A percentile compares a stretch with the other conserved stretches of the same genome.
phyloP scores from a whole-genome alignment of 2,888 invertebrate species.

The Drosophila gaucha region DNA sequence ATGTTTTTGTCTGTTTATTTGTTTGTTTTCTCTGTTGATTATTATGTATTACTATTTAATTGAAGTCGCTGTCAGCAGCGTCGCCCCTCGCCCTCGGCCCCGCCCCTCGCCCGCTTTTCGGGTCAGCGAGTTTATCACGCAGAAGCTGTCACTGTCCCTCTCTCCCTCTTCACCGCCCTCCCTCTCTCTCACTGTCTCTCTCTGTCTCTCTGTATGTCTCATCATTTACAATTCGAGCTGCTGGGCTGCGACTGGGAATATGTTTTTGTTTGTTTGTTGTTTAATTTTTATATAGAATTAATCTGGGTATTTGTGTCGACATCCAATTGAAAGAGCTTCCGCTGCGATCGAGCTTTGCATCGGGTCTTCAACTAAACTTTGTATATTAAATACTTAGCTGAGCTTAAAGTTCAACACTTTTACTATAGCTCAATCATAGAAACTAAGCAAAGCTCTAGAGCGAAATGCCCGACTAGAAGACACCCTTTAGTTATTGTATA shows the following conservation, averaged over 20 bases:
- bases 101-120: slow-evolving; percentile 13
- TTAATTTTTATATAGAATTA: slow-evolving; percentile 33
- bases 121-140: slow-evolving; percentile 70
- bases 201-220: slow-evolving; percentile 11
- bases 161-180: background rate
- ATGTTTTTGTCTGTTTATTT: background rate
- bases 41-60: slow-evolving; percentile 74
- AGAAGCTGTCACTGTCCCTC: background rate
- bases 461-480: background rate
- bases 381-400: background rate
- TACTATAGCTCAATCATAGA: background rate
- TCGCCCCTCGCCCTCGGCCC: background rate
- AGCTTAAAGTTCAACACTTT: slow-evolving; percentile 1
- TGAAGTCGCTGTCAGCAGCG: slow-evolving; percentile 57
- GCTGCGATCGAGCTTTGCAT: slow-evolving; percentile 9
- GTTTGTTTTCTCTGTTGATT: slow-evolving; percentile 44
- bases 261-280: slow-evolving; percentile 23
- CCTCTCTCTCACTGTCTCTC: background rate
- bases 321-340: slow-evolving; percentile 18
- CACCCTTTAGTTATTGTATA: background rate
- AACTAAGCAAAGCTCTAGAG: background rate
- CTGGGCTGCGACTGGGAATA: slow-evolving; percentile 31
- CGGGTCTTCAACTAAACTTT: background rate
- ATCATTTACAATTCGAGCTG: slow-evolving; percentile 14
- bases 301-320: slow-evolving; percentile 6